Base-by-base conservation (phyloP, 1,140 invertebrate species). In the Sitobion miscanthi region DNA sequence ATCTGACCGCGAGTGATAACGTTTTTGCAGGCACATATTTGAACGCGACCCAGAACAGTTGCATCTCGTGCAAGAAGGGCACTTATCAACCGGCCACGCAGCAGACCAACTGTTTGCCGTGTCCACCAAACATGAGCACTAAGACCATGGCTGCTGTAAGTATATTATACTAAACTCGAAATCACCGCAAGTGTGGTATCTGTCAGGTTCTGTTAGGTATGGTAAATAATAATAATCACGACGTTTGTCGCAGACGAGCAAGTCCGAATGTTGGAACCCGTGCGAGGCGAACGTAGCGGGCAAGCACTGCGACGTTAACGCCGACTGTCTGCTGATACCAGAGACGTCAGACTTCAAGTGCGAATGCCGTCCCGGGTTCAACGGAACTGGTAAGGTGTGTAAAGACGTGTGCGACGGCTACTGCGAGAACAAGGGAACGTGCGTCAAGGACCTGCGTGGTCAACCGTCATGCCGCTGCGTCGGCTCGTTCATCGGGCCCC, bases 341-440 rank as follows among this genome's bases (percentile, higher is more conserved):
- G 98, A 98, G 95, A 98, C 97, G 1, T 97, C 97, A 94, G 97
- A 98, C 94, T 99, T 98, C 95, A 97, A 97, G 94, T 99, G 99
- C 94, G 97, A 98, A 95, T 99, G 99, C 95, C 99, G 99, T 95
- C 97, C 98, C 4, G 98, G 98, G 4, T 99, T 98, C 95, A 98
- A 98, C 95, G 98, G 98, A 94, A 98, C 97, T 45, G 98, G 98
- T 94, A 97, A 97, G 95, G 95, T 96, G 69, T 98, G 98, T 95
- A 30, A 95, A 96, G 98, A 99, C 95, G 97, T 99, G 0, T 99
- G 99, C 94, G 96, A 97, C 20, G 97, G 97, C 94, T 98, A 96
- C 95, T 99, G 98, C 95, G 97, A 98, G 94, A 99, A 99, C 95
- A 98, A 98, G 93, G 98, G 98, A 3, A 96, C 97, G 45, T 99